These are phyloP conservation scores for Schizaphis graminum DNA, from an alignment of 2,888 invertebrate species.

Conservation along the genomic window DNA sequence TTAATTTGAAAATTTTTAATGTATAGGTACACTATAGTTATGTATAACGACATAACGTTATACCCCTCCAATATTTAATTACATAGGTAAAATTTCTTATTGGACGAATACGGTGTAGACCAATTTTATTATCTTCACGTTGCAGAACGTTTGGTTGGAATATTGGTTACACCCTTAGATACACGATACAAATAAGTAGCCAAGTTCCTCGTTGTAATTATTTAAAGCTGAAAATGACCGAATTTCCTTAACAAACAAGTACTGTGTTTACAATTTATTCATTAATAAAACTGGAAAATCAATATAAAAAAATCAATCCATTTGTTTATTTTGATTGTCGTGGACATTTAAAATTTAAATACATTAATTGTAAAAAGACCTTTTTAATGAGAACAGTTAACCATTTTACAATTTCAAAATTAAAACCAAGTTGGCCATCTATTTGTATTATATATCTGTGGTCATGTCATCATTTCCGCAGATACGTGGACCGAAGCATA, in stretches of 20 bases:
- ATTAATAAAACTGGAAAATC: not conserved
- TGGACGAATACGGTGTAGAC: not conserved
- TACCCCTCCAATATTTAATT: not conserved
- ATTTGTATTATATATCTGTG: not conserved
- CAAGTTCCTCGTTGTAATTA: not conserved
- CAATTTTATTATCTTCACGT: not conserved
- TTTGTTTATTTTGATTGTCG: not conserved
- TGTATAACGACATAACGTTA: not conserved
- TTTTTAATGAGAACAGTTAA: not conserved
- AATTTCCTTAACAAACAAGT: not conserved
- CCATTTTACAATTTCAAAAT: not conserved
- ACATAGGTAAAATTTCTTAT: not conserved
- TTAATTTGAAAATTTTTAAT: not conserved
- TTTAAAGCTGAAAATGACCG: not conserved
- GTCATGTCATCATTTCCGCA: constrained; percentile 37
- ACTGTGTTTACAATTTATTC: not conserved
- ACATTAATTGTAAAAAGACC: not conserved
- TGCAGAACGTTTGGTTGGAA: not conserved
- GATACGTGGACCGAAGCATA: not conserved
- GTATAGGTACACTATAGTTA: not conserved
- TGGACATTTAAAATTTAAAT: not conserved
- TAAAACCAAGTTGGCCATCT: not conserved
- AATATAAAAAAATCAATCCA: not conserved
- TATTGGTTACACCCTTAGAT: not conserved
- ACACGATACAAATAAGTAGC: not conserved